These are phyloP conservation scores for Nemotelus pantherinus DNA, from an alignment of 2,888 invertebrate species.

Conservation along the genomic window DNA sequence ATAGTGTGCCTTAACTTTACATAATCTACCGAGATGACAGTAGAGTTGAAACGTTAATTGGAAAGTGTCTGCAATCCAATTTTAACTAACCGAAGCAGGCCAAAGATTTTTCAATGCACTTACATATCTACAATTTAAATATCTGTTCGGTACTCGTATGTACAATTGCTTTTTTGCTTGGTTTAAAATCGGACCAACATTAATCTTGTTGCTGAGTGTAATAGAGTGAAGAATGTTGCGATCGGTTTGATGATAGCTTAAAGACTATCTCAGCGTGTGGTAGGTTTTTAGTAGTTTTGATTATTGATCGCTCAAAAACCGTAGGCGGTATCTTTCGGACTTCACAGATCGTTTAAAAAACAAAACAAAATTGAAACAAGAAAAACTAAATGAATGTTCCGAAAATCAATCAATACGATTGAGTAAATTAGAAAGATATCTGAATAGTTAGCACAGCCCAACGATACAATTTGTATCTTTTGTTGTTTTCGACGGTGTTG, in stretches of 20 bases:
- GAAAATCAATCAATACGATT: constrained; percentile 29
- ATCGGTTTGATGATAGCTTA: constrained; percentile 38
- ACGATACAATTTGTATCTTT: neutral
- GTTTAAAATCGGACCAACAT: neutral
- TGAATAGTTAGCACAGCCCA: constrained; percentile 18
- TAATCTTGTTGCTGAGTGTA: constrained; percentile 24
- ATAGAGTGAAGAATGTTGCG: constrained; percentile 36
- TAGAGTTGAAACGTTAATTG: constrained; percentile 1
- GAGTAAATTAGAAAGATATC: neutral
- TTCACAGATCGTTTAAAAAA: neutral
- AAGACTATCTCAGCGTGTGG: constrained; percentile 35
- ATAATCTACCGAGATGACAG: neutral
- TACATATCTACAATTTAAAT: constrained; percentile 12
- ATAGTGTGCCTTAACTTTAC: neutral
- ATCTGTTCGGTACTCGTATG: neutral
- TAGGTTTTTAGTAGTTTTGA: constrained; percentile 36
- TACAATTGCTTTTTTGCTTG: neutral
- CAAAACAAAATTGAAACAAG: constrained; percentile 2
- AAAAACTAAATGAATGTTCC: constrained; percentile 3
- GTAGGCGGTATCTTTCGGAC: constrained; percentile 24
- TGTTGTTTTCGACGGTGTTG: constrained; percentile 17
- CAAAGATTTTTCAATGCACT: neutral
- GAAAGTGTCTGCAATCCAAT: constrained; percentile 24
- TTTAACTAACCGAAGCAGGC: constrained; percentile 13
- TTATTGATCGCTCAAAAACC: constrained; percentile 19